Percentiles rank a stretch among this genome's conserved stretches.
phyloP scores from a whole-genome alignment of 2,113 vertebrate genomes.

The Donacobius atricapilla region DNA sequence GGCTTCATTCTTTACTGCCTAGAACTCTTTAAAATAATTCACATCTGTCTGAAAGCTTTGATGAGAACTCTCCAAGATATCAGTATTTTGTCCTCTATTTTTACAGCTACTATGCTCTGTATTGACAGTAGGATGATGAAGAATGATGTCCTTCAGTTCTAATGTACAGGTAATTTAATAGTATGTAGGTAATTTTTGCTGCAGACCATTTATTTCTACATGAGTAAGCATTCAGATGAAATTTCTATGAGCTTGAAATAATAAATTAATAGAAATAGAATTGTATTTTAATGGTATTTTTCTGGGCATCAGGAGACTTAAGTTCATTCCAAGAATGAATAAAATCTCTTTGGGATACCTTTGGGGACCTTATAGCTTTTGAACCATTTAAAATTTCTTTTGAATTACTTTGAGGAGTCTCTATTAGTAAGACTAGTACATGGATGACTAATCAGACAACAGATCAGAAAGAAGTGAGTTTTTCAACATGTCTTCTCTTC shows the following conservation, averaged over 20 bases:
- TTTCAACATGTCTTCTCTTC: background rate
- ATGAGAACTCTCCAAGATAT: background rate
- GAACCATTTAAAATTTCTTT: background rate
- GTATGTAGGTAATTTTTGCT: background rate
- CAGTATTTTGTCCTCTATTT: background rate
- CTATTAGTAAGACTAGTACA: background rate
- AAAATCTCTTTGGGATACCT: background rate
- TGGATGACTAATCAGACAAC: background rate
- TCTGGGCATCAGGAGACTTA: background rate
- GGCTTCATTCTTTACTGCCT: background rate
- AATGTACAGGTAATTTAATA: background rate
- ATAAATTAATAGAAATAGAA: background rate
- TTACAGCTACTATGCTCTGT: background rate
- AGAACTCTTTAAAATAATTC: background rate
- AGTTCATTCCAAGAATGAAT: background rate
- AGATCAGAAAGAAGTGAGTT: background rate
- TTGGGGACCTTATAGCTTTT: background rate
- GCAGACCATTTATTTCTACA: background rate
- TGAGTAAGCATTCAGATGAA: background rate
- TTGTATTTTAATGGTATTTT: background rate
- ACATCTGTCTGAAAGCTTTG: background rate
- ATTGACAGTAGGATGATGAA: background rate
- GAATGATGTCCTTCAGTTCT: background rate
- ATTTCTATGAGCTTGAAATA: background rate
- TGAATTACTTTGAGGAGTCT: background rate